phyloP scores from a whole-genome alignment of 2,797 vertebrate species.

The Dipus sagitta region DNA sequence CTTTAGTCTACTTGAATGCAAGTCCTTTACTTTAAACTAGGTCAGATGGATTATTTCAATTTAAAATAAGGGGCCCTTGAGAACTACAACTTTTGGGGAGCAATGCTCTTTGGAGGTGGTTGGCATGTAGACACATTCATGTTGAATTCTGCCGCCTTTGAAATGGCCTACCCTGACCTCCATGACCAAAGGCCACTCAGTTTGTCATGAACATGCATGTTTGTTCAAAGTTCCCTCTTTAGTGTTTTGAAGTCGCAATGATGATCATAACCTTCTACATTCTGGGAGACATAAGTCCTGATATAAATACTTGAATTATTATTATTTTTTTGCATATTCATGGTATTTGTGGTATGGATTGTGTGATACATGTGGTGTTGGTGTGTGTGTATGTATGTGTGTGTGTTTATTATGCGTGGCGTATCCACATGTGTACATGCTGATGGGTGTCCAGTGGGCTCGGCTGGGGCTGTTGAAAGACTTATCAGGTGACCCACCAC shows the following conservation, averaged over 20 bases:
- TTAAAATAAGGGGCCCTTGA: slow-evolving; percentile 56
- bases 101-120: not conserved
- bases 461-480: too few species aligned
- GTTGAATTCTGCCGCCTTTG: not conserved
- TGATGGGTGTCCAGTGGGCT: too few species aligned
- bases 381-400: too few species aligned
- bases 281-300: not conserved
- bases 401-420: too few species aligned
- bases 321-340: too few species aligned
- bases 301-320: too few species aligned
- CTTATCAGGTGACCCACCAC: too few species aligned
- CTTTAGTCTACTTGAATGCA: not conserved
- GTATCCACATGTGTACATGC: too few species aligned
- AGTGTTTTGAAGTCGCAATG: not conserved
- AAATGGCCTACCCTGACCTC: not conserved
- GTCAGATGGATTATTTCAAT: slow-evolving; percentile 63
- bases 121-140: not conserved
- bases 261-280: not conserved
- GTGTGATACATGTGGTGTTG: too few species aligned
- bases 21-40: slow-evolving; percentile 58
- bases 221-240: not conserved
- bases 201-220: accelerated
- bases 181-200: not conserved
- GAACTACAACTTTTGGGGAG: slow-evolving; percentile 30
- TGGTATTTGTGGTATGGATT: too few species aligned